Evolutionary conservation across 2,888 invertebrate genomes (phyloP).

Genomic region (Cephus spinipes): DNA sequence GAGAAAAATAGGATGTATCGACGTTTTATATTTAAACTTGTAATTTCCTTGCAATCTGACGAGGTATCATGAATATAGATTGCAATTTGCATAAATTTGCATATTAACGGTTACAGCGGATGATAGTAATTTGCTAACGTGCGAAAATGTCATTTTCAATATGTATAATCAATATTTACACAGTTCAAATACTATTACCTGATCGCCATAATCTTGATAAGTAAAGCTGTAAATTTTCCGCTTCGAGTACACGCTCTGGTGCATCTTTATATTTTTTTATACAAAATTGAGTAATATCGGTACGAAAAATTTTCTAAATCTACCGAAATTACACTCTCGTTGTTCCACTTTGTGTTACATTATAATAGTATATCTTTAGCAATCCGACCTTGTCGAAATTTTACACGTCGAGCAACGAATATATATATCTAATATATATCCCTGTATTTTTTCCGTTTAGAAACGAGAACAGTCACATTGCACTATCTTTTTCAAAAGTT

Average conservation of each 20-base stretch:
- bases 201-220: neutral
- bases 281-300: neutral
- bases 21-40: neutral
- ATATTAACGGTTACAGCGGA: neutral
- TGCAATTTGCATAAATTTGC: neutral
- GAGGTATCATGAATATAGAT: neutral
- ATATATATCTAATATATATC: neutral
- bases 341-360: neutral
- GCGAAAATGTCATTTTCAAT: neutral
- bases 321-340: neutral
- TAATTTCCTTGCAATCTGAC: neutral
- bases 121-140: neutral
- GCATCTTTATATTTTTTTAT: neutral
- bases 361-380: neutral
- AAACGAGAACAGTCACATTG: conserved; percentile 1
- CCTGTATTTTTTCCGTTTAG: conserved; percentile 4
- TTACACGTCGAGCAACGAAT: neutral
- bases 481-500: neutral
- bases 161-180: neutral
- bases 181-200: neutral
- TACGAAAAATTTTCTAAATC: neutral
- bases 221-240: neutral
- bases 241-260: neutral
- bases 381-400: conserved; percentile 1
- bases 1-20: neutral